Evolutionary conservation across 1,140 invertebrate genomes (phyloP), one percentile per base, ranked within the genome.

Genomic region (Penaeus chinensis): DNA sequence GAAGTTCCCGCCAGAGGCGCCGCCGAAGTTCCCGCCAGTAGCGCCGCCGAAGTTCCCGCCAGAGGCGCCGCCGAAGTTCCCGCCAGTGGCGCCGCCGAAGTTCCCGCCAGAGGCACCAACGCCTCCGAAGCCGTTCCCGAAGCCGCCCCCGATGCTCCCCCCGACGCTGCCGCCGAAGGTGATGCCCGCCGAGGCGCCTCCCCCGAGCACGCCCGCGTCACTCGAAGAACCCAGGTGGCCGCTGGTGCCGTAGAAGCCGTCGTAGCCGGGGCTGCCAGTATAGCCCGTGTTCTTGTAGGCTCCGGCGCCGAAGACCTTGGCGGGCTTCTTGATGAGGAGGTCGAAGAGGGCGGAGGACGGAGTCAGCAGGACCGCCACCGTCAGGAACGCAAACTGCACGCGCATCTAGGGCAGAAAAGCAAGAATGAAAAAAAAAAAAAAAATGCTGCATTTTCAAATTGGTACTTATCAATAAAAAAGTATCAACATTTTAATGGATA

Each of bases 291-390:
- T 83, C 20, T 24, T 71, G 65, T 66, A 24, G 32, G 42, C 18
- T 42, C 24, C 65, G 0, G 42, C 54, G 24, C 10, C 8, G 82
- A 37, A 24, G 82, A 37, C 37, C 22, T 32, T 24, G 18, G 11
- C 66, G 37, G 22, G 24, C 65, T 83, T 83, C 82, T 83, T 83
- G 20, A 54, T 47, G 4, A 83, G 61, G 27, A 71, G 66, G 42
- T 71, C 82, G 32, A 83, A 54, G 82, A 83, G 54, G 0, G 65
- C 60, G 22, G 82, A 42, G 3, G 65, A 69, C 2, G 18, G n/a
- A 18, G 19, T 24, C 42, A 20, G 27, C 66, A 83, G 65, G 16
- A 27, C 22, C 32, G 66, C 62, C 65, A 32, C 66, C 37, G 54
- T 19, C 19, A 60, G 24, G 11, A 27, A 24, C 22, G 24, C 2